Evolutionary conservation across 2,113 vertebrate genomes (phyloP).

Genomic region (Ceratotherium simum): DNA sequence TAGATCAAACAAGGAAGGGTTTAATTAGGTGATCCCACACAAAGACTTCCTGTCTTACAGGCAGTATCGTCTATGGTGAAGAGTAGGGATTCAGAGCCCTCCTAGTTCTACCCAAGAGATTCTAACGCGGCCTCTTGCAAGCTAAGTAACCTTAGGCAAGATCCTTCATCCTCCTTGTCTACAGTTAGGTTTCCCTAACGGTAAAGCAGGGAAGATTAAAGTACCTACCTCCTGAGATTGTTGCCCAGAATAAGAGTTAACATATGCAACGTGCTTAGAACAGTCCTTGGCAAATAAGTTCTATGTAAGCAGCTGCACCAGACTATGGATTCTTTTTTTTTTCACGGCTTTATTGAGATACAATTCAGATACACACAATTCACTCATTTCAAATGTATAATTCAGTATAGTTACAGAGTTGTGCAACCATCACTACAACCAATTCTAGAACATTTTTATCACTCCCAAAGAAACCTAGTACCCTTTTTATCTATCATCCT

Average conservation of each 20-base stretch:
- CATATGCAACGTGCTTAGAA: neutral
- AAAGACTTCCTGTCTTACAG: neutral
- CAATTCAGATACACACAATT: neutral
- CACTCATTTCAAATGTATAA: neutral
- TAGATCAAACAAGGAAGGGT: neutral
- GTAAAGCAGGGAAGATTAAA: neutral
- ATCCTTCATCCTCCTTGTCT: neutral
- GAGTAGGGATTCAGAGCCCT: neutral
- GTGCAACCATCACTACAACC: neutral
- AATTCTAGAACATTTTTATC: neutral
- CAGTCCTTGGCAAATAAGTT: neutral
- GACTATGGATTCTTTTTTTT: neutral
- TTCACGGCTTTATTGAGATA: neutral
- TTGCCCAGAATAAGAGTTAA: neutral
- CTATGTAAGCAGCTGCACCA: neutral
- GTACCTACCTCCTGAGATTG: neutral
- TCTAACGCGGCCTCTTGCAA: neutral
- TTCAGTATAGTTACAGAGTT: neutral
- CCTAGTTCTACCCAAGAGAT: neutral
- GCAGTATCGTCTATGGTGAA: neutral
- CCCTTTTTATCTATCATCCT: neutral
- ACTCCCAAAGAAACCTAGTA: neutral
- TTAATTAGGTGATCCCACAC: neutral
- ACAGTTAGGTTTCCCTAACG: neutral
- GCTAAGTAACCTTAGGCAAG: neutral